Base-by-base conservation (phyloP, 2,888 invertebrate species). In the Mystacides longicornis region DNA sequence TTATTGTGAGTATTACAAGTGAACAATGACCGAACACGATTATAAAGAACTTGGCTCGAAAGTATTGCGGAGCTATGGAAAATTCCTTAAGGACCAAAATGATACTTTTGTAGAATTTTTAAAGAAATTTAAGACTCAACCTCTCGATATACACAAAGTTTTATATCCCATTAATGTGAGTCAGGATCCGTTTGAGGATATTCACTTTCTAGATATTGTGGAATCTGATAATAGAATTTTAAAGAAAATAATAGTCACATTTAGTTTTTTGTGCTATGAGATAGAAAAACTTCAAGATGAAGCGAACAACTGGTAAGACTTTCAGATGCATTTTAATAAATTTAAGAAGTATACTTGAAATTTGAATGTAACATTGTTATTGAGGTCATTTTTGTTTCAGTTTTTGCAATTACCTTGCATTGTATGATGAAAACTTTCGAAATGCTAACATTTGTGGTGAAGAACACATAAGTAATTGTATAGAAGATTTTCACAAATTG, bases 191-290 rank as follows among this genome's bases (percentile, higher is more conserved):
- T 75, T 71, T 62, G 90, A 92, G 70, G 78, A 81, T 61, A 74
- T 84, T 14, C 75, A 81, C 3, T 69, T 89, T 27, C 72, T 86
- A 27, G 82, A 87, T 62, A 69, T 93, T 58, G 82, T 89, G 11
- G 84, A 87, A 62, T 89, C 90, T 21, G 92, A 93, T 70, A 92
- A 92, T 67, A 87, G 86, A 66, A 74, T 86, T 49, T 78, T 93
- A 64, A 86, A 86, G 31, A 86, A 89, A 72, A 80, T 93, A 47
- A 73, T 95, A 7, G 82, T 87, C 43, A 88, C 90, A 1, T 80
- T 95, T 56, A 83, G 87, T 16, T 82, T 87, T 7, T 73, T 93
- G 1, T 91, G 89, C 69, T 78, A 82, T 63, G 94, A 95, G 75
- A 82, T 90, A 57, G 74, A 81, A 53, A 68, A 78, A 52, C 73